Evolutionary conservation across 2,888 invertebrate species (phyloP), one percentile per base, ranked within the genome.

Genomic region (Flabesymbios commensalis): DNA sequence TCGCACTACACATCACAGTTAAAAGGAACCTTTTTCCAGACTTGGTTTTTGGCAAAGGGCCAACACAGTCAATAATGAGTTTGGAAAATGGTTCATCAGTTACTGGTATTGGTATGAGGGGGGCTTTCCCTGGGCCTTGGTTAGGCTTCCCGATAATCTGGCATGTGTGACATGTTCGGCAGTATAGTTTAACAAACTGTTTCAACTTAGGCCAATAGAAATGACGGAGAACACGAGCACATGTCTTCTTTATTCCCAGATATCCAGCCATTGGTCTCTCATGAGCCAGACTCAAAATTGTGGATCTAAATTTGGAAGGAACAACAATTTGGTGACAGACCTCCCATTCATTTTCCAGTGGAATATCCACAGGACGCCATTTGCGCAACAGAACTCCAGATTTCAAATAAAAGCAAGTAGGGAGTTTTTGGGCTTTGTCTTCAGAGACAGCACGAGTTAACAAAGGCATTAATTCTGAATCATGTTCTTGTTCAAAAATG

Each of bases 11-110:
- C 32, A 53, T 53, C 5, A 53, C 36, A 5, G 39, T 53, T 32
- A 53, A 36, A 14, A 53, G n/a, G 24, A 36, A 53, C 22, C 36
- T 5, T n/a, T 53, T 53, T 5, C 53, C 53, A 36, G 32, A 14
- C n/a, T 24, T 10, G 36, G 39, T 36, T 24, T 53, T 39, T 19
- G 39, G 53, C 5, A 53, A 19, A 36, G 53, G 39, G 5, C 39
- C 53, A 36, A 36, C 53, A 36, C 53, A 53, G 36, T 53, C 53
- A 10, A 53, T n/a, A 22, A 53, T 53, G 19, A 53, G 19, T 5
- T 17, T 5, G 7, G 7, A 19, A 36, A 53, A 53, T 10, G 53
- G 14, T 17, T 53, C 53, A 7, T 36, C 19, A 36, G 22, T 7
- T 5, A 39, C 53, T 22, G 53, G 53, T 7, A 53, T 53, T 5